These are phyloP conservation scores for Nanorana parkeri DNA, from an alignment of 2,113 vertebrate genomes.

Conservation along the genomic window DNA sequence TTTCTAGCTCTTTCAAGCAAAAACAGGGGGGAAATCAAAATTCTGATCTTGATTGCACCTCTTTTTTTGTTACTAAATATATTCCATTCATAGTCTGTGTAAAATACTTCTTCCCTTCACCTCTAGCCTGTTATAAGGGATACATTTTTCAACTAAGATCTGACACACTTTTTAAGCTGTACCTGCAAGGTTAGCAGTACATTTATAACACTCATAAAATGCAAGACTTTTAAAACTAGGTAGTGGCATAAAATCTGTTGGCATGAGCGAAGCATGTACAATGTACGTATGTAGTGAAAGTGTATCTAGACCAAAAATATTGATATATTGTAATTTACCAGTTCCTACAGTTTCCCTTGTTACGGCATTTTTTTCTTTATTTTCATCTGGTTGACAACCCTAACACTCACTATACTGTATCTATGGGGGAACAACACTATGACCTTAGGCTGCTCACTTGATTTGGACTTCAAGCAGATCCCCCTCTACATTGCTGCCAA, in stretches of 20 bases:
- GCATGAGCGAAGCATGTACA: neutral
- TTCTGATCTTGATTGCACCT: conserved; percentile 65
- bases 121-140: conserved; percentile 68
- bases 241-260: neutral
- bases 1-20: conserved; percentile 74
- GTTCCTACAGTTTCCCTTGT: too few species aligned
- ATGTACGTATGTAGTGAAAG: too few species aligned
- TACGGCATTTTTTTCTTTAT: too few species aligned
- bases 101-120: conserved; percentile 67
- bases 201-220: conserved; percentile 65
- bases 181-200: conserved; percentile 63
- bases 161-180: conserved; percentile 71
- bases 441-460: too few species aligned
- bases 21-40: conserved; percentile 58
- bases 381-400: too few species aligned
- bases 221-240: conserved; percentile 56
- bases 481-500: too few species aligned
- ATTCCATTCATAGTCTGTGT: conserved; percentile 67
- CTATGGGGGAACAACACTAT: too few species aligned
- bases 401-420: too few species aligned
- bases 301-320: too few species aligned
- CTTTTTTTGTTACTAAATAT: conserved; percentile 72
- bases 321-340: too few species aligned
- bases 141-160: conserved; percentile 70
- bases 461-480: too few species aligned